Evolutionary conservation across 2,888 invertebrate genomes (phyloP).

Genomic region (Ophraella communa): DNA sequence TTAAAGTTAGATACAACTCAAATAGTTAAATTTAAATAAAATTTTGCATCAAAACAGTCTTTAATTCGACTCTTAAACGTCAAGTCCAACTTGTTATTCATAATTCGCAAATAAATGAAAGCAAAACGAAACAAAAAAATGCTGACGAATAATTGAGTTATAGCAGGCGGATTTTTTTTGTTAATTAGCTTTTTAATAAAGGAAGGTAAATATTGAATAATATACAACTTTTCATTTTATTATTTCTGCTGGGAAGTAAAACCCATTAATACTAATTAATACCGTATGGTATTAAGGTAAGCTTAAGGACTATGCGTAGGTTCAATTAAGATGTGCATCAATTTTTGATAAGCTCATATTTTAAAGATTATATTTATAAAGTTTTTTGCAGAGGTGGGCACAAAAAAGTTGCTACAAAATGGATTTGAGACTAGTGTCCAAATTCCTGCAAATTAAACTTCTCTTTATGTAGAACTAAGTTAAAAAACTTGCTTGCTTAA

Average conservation of each 20-base stretch:
- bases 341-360: conserved; percentile 6
- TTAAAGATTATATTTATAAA: too few relatives aligned
- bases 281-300: conserved; percentile 19
- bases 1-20: too few relatives aligned
- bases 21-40: too few relatives aligned
- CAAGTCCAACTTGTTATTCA: background rate
- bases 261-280: conserved; percentile 25
- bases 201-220: conserved; percentile 28
- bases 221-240: conserved; percentile 28
- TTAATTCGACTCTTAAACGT: too few relatives aligned
- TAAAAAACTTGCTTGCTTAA: too few relatives aligned
- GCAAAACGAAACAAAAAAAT: background rate
- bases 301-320: conserved; percentile 4
- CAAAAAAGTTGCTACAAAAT: too few relatives aligned
- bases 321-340: conserved; percentile 13
- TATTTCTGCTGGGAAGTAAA: conserved; percentile 13
- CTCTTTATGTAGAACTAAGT: too few relatives aligned
- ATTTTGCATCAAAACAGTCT: too few relatives aligned
- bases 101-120: background rate
- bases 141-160: conserved; percentile 1
- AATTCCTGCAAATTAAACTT: too few relatives aligned
- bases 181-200: conserved; percentile 29
- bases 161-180: conserved; percentile 10
- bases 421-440: too few relatives aligned
- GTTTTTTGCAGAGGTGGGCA: too few relatives aligned